Percentiles rank a stretch among this genome's conserved stretches.
Conservation (phyloP, 2,888 invertebrate species). For the Trissolcus brochymenae region DNA sequence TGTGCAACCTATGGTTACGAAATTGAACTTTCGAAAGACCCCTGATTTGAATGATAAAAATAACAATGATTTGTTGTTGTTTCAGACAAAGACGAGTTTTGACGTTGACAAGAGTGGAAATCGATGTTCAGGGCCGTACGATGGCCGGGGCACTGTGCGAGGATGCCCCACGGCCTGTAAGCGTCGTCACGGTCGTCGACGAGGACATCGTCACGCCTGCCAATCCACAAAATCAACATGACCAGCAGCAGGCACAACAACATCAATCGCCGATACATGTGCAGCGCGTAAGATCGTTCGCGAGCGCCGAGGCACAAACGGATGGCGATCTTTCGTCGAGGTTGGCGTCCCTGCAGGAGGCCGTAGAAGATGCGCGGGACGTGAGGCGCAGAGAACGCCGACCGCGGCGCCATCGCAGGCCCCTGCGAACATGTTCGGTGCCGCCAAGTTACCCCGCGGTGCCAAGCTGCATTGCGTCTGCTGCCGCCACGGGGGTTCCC, state of each 20-base stretch:
- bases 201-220: conserved; percentile 59
- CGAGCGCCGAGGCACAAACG: conserved; percentile 74
- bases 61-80: conserved; percentile 1
- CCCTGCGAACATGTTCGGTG: conserved; percentile 70
- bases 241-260: conserved; percentile 32
- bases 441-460: conserved; percentile 70
- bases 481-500: conserved; percentile 57
- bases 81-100: conserved; percentile 5
- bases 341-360: conserved; percentile 48
- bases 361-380: conserved; percentile 67
- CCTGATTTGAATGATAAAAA: neutral
- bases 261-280: conserved; percentile 38
- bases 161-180: conserved; percentile 74
- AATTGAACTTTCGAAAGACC: neutral
- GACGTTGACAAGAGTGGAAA: conserved; percentile 62
- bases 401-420: conserved; percentile 69
- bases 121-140: conserved; percentile 69
- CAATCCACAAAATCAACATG: conserved; percentile 24
- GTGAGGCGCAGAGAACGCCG: conserved; percentile 71
- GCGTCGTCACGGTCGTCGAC: conserved; percentile 71
- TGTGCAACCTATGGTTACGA: too few species aligned
- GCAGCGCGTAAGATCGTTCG: conserved; percentile 66
- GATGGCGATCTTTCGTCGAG: conserved; percentile 60
- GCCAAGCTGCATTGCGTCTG: conserved; percentile 61
- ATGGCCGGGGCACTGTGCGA: conserved; percentile 75